Percentiles rank a stretch among this genome's conserved stretches.
Evolutionary conservation across 37 sponge, comb jelly and placozoan genomes (phyloP).

Genomic region (Mnemiopsis leidyi): DNA sequence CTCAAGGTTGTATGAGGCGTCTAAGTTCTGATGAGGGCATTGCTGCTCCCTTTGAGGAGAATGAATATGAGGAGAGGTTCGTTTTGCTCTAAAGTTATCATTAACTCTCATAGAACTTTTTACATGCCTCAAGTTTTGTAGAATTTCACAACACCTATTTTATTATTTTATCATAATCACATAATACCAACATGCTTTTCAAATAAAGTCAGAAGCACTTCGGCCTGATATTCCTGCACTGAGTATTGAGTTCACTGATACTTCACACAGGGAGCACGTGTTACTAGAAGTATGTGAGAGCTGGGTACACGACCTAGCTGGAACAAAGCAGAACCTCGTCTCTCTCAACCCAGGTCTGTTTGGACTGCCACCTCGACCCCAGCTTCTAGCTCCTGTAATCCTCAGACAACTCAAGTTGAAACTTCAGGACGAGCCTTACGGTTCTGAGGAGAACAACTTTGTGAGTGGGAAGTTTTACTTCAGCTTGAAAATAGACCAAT

Average conservation of each 20-base stretch:
- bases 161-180: not conserved
- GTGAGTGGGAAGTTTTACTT: no score
- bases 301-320: constrained; percentile 13
- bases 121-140: no score
- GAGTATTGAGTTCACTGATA: no score
- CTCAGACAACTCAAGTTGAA: constrained; percentile 54
- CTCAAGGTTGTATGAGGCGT: not conserved
- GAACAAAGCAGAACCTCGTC: not conserved
- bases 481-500: no score
- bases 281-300: constrained; percentile 22
- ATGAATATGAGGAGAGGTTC: not conserved
- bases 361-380: not conserved
- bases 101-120: no score
- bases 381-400: not conserved
- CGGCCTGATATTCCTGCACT: no score
- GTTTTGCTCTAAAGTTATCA: not conserved
- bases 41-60: constrained; percentile 55
- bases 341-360: not conserved
- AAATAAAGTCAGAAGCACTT: not conserved
- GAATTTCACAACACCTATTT: no score
- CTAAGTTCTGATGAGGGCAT: not conserved
- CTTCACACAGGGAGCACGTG: not conserved
- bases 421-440: constrained; percentile 55
- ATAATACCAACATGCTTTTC: not conserved
- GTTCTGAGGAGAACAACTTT: constrained; percentile 65